phyloP scores from a whole-genome alignment of 2,113 vertebrate species.

The Bubalus kerabau region DNA sequence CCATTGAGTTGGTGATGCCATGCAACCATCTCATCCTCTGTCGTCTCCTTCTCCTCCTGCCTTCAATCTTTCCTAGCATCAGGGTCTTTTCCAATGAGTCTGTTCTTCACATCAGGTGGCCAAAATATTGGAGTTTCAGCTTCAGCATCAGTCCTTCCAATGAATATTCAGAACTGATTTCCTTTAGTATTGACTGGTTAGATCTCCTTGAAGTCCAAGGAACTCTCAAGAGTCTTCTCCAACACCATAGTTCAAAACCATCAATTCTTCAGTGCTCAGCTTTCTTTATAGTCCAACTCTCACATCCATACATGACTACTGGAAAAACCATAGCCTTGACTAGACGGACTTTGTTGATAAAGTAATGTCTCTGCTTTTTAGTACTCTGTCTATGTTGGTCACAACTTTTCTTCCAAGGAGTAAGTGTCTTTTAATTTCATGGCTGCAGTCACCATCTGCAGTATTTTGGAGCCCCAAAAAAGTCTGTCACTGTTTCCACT shows the following conservation, averaged over 20 bases:
- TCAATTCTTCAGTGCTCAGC: not conserved
- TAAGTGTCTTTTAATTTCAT: not conserved
- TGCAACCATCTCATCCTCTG: not conserved
- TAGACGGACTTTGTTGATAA: not conserved
- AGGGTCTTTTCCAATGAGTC: not conserved
- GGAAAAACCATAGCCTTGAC: not conserved
- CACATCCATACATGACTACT: not conserved
- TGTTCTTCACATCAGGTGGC: not conserved
- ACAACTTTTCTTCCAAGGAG: not conserved
- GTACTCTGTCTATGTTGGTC: not conserved
- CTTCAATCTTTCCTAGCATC: not conserved
- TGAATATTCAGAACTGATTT: not conserved
- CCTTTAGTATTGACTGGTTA: not conserved
- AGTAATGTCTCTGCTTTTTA: not conserved
- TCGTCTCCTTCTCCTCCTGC: fast-evolving
- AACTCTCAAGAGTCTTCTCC: not conserved
- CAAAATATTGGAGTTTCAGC: not conserved
- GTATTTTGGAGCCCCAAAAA: not conserved
- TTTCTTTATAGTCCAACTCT: not conserved
- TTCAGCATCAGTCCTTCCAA: not conserved
- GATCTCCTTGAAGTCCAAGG: not conserved
- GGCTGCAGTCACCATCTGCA: not conserved
- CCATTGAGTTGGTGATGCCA: not conserved
- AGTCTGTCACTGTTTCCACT: not conserved
- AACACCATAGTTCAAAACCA: not conserved